These are phyloP conservation scores for Rhadina sibilatrix DNA, from an alignment of 2,113 vertebrate species.

Conservation along the genomic window DNA sequence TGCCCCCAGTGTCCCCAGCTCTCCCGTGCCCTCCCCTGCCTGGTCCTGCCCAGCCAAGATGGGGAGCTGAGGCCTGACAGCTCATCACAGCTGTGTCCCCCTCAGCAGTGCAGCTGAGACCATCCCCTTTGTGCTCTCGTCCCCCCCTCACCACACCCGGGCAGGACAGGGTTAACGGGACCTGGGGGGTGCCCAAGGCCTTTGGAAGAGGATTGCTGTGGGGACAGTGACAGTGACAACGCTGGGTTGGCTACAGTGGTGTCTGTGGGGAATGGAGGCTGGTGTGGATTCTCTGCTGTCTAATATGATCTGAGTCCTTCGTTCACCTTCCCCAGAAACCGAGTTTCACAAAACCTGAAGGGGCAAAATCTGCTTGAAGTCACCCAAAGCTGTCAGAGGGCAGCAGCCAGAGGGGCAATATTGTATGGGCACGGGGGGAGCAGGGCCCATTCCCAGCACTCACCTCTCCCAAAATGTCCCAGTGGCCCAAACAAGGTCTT, in stretches of 20 bases:
- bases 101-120: not conserved
- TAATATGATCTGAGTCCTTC: not conserved
- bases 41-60: fast-evolving
- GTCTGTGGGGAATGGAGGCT: not conserved
- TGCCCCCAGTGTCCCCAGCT: fast-evolving
- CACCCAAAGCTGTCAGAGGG: not conserved
- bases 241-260: not conserved
- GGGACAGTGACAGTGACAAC: not conserved
- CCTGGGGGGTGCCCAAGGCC: not conserved
- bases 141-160: not conserved
- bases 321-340: too few species aligned
- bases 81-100: not conserved
- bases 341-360: not conserved
- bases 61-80: not conserved
- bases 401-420: fast-evolving
- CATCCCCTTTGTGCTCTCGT: not conserved
- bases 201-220: fast-evolving
- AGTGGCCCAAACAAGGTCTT: not conserved
- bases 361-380: not conserved
- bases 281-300: not conserved
- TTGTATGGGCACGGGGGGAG: not conserved
- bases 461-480: not conserved
- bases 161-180: fast-evolving
- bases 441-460: fast-evolving
- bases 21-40: not conserved